Evolutionary conservation across 2,797 vertebrate genomes (phyloP).

Genomic region (Tarsius wallacei): DNA sequence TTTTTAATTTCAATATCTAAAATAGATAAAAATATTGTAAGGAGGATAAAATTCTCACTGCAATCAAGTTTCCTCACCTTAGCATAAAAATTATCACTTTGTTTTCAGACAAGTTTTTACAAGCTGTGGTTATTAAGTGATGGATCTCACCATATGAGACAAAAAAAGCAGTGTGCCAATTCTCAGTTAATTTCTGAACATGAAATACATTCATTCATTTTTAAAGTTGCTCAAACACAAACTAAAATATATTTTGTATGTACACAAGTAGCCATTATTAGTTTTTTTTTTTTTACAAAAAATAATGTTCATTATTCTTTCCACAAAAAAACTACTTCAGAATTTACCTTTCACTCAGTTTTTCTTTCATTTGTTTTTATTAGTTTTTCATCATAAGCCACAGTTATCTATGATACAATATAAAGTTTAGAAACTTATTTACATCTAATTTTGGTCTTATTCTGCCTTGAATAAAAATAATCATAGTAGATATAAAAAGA

Average conservation of each 20-base stretch:
- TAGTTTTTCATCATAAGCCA: neutral
- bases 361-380: conserved; percentile 39
- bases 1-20: conserved; percentile 54
- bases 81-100: conserved; percentile 58
- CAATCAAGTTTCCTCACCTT: conserved; percentile 45
- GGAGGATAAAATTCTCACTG: conserved; percentile 5
- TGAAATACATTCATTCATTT: conserved; percentile 16
- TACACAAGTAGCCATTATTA: neutral
- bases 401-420: neutral
- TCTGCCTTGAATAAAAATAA: conserved; percentile 30
- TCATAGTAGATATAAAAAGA: neutral
- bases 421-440: neutral
- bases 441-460: conserved; percentile 5
- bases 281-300: neutral
- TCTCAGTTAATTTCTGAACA: neutral
- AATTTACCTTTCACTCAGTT: neutral
- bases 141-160: neutral
- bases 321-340: neutral
- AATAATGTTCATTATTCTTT: conserved; percentile 1
- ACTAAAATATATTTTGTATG: neutral
- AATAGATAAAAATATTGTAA: conserved; percentile 33
- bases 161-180: neutral
- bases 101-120: conserved; percentile 46
- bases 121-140: neutral
- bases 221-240: conserved; percentile 33